These are phyloP conservation scores for Dinomys branickii DNA, from an alignment of 2,113 vertebrate genomes.

Conservation along the genomic window DNA sequence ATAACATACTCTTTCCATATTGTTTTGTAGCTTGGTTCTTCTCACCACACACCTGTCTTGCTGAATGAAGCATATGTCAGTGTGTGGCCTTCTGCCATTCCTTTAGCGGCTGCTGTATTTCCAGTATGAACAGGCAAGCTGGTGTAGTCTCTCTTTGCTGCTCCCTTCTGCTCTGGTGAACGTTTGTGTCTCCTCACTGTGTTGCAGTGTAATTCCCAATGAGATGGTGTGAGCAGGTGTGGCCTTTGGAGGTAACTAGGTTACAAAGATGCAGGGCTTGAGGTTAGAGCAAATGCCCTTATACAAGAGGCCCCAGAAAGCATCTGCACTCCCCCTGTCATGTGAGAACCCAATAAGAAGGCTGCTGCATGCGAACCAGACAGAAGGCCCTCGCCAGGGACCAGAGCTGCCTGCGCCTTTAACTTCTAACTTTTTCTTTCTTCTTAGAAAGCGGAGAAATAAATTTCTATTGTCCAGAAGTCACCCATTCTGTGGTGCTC, in stretches of 20 bases:
- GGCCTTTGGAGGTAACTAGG: neutral
- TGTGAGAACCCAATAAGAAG: neutral
- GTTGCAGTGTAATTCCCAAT: neutral
- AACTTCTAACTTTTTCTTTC: too few relatives aligned
- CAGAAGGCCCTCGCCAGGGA: neutral
- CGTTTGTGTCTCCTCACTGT: neutral
- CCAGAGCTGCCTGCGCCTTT: neutral
- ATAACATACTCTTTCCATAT: neutral
- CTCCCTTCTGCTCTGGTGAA: neutral
- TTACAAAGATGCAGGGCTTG: neutral
- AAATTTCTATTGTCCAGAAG: neutral
- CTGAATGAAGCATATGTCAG: neutral
- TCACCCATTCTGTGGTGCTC: neutral
- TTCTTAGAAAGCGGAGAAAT: neutral
- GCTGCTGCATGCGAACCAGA: neutral
- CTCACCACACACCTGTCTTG: neutral
- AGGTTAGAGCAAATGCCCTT: neutral
- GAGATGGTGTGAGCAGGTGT: neutral
- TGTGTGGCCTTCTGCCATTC: neutral
- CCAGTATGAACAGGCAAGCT: neutral
- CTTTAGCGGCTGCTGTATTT: neutral
- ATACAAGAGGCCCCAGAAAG: too few relatives aligned
- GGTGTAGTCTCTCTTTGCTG: neutral
- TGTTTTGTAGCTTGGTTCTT: neutral
- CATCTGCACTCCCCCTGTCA: neutral